Base-by-base conservation (phyloP, 1,140 invertebrate genomes). In the Pteromalus puparum region DNA sequence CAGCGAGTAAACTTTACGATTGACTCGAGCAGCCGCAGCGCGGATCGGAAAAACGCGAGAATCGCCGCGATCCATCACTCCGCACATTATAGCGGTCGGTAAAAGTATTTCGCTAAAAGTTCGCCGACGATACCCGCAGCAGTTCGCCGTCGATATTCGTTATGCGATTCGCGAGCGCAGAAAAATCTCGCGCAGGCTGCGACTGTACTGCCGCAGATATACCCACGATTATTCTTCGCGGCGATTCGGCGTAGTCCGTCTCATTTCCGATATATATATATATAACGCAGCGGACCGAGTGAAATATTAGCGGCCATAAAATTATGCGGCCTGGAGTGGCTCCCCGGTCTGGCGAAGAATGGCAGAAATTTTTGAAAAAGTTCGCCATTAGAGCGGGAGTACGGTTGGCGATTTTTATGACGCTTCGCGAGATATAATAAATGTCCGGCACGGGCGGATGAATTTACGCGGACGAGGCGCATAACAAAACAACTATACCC, bases 221-320 rank as follows among this genome's bases (percentile, higher is more conserved):
- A n/a, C n/a, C n/a, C n/a, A n/a, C n/a, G 46, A 72, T 81, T 30
- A 46, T 26, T 79, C 30, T 46, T 1, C 67, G 68, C 61, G 1
- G 30, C 34, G 21, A 38, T 77, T 65, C 28, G 15, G 1, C 28
- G 4, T 12, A 12, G 12, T 48, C 9, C 61, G 61, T 70, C n/a
- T 68, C 65, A 70, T 70, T 80, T 70, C n/a, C 12, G 12, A 28
- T 30, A 70, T 34, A 28, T n/a, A 78, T 26, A 78, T 70, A 65
- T 42, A 42, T 42, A 42, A 42, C 30, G n/a, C 5, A 34, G 34
- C 34, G 34, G 34, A 42, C 38, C 13, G 34, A 24, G 21, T 81
- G 30, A 81, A 48, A 73, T 81, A 81, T 81, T 48, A 73, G 18
- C 38, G 24, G 15, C 26, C 12, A 53, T 34, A 73, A 81, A 81